Conservation (phyloP, 1,140 invertebrate genomes). For the Heterodera schachtii region DNA sequence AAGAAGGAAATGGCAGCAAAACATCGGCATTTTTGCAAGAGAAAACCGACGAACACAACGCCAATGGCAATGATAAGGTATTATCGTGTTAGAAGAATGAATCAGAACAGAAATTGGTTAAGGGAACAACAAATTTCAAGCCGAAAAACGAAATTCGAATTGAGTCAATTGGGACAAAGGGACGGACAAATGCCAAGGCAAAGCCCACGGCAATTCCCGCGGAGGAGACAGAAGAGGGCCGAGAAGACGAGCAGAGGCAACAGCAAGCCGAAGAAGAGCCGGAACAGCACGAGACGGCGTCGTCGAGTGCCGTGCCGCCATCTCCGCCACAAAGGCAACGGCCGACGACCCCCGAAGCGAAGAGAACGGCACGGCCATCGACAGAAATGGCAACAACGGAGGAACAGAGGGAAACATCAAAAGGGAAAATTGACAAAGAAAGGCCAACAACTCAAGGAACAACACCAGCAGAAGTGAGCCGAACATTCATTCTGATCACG, state of each 20-base stretch:
- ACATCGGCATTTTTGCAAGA: neutral
- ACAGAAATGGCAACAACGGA: constrained; percentile 1
- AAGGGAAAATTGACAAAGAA: too few species aligned
- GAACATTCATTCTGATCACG: neutral
- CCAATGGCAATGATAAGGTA: neutral
- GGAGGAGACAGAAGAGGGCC: neutral
- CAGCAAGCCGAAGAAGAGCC: neutral
- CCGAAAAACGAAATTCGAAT: neutral
- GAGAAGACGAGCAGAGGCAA: neutral
- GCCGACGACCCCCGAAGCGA: constrained; percentile 4
- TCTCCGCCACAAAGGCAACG: constrained; percentile 26
- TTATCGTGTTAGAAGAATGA: too few species aligned
- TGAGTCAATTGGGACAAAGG: neutral
- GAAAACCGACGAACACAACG: neutral
- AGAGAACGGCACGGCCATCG: neutral
- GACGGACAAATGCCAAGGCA: neutral
- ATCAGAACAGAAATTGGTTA: neutral
- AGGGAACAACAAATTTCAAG: neutral
- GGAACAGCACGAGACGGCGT: neutral
- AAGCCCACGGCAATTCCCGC: neutral
- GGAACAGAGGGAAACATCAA: too few species aligned
- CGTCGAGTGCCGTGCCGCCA: neutral
- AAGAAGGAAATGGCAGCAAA: neutral
- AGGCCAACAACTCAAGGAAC: neutral
- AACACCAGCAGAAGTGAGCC: neutral